These are phyloP conservation scores for Pachyramphus minor DNA, from an alignment of 2,113 vertebrate species.

Conservation along the genomic window DNA sequence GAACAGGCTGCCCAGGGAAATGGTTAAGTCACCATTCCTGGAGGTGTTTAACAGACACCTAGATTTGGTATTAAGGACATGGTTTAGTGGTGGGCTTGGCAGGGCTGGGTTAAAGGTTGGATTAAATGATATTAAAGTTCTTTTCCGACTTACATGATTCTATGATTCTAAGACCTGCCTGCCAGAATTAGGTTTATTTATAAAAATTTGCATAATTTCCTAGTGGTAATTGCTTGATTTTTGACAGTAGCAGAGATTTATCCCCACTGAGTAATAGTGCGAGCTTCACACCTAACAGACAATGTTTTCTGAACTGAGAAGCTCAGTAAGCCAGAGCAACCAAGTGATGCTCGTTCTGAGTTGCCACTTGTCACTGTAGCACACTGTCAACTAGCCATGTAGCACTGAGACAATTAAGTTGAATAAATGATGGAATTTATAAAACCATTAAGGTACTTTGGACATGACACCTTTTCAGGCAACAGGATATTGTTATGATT, in stretches of 20 bases:
- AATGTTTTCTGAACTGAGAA: background rate
- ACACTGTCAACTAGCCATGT: background rate
- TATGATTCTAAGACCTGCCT: background rate
- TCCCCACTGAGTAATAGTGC: background rate
- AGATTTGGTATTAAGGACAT: background rate
- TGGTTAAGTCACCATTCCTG: background rate
- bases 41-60: background rate
- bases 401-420: background rate
- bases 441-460: background rate
- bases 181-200: background rate
- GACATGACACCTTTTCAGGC: background rate
- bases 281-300: background rate
- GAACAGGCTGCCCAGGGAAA: background rate
- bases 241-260: background rate
- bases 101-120: background rate
- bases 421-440: background rate
- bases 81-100: background rate
- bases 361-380: background rate
- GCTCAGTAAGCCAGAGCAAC: background rate
- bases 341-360: fast-evolving
- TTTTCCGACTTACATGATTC: background rate
- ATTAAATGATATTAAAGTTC: background rate
- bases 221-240: background rate
- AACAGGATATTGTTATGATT: background rate
- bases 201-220: background rate